phyloP scores from a whole-genome alignment of 2,888 invertebrate genomes.

The Cantharis lateralis region DNA sequence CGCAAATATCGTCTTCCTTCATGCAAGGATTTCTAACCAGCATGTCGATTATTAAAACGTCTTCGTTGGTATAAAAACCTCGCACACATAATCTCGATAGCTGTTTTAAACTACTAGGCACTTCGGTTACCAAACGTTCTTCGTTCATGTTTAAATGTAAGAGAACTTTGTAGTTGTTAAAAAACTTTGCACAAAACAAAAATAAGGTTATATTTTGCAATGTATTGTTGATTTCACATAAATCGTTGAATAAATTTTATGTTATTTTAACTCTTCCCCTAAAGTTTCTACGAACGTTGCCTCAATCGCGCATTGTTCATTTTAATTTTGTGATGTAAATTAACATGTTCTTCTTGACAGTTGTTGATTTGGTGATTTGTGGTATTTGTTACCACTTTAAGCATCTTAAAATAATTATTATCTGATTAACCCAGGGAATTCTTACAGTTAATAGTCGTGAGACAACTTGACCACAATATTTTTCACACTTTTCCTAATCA shows the following conservation, averaged over 20 bases:
- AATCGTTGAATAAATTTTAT: background rate
- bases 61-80: constrained; percentile 93
- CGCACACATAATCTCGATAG: constrained; percentile 88
- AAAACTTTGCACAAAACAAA: background rate
- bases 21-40: constrained; percentile 93
- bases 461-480: background rate
- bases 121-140: constrained; percentile 82
- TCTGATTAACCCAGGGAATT: background rate
- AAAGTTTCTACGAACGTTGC: background rate
- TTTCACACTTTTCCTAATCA: background rate
- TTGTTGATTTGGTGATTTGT: background rate
- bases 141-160: constrained; percentile 61
- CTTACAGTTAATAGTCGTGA: background rate
- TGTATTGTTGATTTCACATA: background rate
- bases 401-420: background rate
- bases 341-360: background rate
- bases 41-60: constrained; percentile 94
- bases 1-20: constrained; percentile 90
- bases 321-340: background rate
- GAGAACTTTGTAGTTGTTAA: background rate
- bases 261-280: background rate
- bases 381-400: background rate
- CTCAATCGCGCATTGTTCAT: background rate
- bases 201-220: background rate
- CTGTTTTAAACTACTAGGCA: constrained; percentile 92